phyloP scores from a whole-genome alignment of 2,113 vertebrate species.

The Cryptomyrus ogoouensis region DNA sequence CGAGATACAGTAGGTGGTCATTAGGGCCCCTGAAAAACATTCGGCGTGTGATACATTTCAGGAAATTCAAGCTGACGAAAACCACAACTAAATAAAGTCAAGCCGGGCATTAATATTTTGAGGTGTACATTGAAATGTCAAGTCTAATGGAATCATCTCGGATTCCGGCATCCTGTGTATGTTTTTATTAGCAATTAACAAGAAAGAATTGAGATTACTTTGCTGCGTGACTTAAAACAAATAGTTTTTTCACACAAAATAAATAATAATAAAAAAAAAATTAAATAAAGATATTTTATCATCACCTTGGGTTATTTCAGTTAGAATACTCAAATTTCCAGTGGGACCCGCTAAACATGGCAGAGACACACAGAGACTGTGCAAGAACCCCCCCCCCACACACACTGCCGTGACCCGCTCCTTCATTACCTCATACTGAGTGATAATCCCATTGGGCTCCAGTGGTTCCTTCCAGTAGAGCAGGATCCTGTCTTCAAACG shows the following conservation, averaged over 20 bases:
- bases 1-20: neutral
- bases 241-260: neutral
- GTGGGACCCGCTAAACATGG: neutral
- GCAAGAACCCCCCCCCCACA: neutral
- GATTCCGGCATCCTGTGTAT: neutral
- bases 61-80: neutral
- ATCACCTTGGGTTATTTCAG: neutral
- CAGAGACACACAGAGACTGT: neutral
- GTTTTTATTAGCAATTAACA: neutral
- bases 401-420: neutral
- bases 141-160: neutral
- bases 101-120: neutral
- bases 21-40: neutral
- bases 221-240: neutral
- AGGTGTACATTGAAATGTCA: neutral
- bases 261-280: no score
- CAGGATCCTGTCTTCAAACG: constrained; percentile 94
- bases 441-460: constrained; percentile 94
- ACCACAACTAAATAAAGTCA: neutral
- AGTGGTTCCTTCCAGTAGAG: constrained; percentile 93
- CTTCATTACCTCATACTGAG: constrained; percentile 86
- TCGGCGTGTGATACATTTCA: neutral
- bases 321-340: neutral
- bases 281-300: neutral
- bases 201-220: neutral